These are phyloP conservation scores for Kradibia gibbosae DNA, from an alignment of 1,140 invertebrate genomes.

Conservation along the genomic window DNA sequence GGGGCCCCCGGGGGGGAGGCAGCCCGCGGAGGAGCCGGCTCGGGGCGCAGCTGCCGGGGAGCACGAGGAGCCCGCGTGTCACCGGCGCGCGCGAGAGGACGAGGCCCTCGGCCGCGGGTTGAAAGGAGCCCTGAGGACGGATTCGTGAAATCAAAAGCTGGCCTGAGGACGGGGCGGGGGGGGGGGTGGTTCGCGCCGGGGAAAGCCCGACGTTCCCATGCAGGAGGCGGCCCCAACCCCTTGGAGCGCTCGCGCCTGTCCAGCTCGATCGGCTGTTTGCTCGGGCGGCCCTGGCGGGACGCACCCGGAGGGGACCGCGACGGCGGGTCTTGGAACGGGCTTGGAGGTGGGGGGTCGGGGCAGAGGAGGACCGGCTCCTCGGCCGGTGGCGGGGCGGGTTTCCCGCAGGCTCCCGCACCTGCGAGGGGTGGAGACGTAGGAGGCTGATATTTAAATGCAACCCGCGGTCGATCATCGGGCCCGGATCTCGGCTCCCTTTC, in stretches of 20 bases:
- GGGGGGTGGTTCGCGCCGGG: background rate
- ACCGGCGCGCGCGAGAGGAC: background rate
- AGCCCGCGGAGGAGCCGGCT: background rate
- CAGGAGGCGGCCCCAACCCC: conserved; percentile 32
- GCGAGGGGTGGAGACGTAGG: conserved; percentile 43
- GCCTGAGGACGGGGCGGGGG: conserved; percentile 5
- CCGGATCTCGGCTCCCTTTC: conserved; percentile 35
- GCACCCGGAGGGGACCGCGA: background rate
- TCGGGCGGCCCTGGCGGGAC: background rate
- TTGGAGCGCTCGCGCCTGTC: conserved; percentile 40
- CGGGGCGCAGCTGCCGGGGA: conserved; percentile 28
- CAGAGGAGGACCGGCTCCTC: too few species aligned
- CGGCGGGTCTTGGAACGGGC: too few species aligned
- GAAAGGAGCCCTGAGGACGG: conserved; percentile 14
- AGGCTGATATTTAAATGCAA: conserved; percentile 49
- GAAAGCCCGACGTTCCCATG: conserved; percentile 3
- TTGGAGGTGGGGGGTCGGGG: too few species aligned
- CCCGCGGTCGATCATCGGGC: conserved; percentile 40
- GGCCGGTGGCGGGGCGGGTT: conserved; percentile 8
- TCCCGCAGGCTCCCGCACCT: conserved; percentile 42
- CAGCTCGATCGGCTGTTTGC: conserved; percentile 38
- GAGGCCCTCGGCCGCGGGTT: background rate
- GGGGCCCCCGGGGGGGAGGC: conserved; percentile 34
- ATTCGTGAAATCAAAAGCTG: conserved; percentile 45
- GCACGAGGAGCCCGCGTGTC: conserved; percentile 21